A percentile compares a stretch with the other conserved stretches of the same genome.
Evolutionary conservation across 2,797 vertebrate species (phyloP).

Genomic region (Lepus townsendii): DNA sequence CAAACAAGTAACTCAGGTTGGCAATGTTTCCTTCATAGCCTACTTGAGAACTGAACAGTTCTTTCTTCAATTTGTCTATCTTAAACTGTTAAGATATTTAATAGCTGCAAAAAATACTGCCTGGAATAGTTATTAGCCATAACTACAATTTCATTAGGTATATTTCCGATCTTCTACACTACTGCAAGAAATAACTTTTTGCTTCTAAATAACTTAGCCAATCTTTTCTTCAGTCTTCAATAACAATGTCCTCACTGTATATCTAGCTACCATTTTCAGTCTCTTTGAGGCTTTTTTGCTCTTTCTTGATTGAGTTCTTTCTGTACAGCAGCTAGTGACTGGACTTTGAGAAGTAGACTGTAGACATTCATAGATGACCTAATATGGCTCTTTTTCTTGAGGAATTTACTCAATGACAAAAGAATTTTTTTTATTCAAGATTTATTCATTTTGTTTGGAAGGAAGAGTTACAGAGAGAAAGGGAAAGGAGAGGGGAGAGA

Average conservation of each 20-base stretch:
- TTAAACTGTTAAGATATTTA: not conserved
- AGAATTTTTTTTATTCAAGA: not conserved
- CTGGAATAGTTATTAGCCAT: not conserved
- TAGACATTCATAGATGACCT: not conserved
- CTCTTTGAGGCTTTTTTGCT: not conserved
- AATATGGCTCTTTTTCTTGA: not conserved
- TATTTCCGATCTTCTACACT: not conserved
- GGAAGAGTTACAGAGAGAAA: no score
- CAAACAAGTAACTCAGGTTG: slow-evolving; percentile 2
- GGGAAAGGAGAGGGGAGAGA: no score
- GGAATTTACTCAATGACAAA: not conserved
- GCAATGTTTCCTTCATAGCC: not conserved
- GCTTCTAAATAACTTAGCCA: not conserved
- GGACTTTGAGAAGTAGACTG: not conserved
- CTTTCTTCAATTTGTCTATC: not conserved
- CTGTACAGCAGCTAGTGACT: not conserved
- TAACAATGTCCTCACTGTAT: not conserved
- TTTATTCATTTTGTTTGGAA: no score
- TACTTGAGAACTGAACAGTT: not conserved
- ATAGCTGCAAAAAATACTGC: not conserved
- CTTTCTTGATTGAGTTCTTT: not conserved
- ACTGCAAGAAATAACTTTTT: not conserved
- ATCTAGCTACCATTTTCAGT: not conserved
- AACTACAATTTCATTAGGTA: not conserved
- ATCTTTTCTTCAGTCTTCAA: not conserved